Conservation (phyloP, 1,140 invertebrate genomes). For the Phenacoccus solenopsis region DNA sequence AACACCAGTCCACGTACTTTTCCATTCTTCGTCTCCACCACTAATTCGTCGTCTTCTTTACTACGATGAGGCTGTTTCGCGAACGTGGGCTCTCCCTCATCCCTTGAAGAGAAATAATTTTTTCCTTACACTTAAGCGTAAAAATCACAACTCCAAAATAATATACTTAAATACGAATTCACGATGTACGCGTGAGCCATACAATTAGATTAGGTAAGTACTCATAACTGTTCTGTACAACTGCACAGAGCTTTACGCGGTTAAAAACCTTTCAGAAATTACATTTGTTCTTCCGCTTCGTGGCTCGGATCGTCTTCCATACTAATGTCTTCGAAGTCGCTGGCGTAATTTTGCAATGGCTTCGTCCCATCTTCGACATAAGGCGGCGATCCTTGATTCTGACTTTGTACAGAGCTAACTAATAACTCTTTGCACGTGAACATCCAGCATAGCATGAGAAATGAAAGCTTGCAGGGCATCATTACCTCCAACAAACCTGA, state of each 20-base stretch:
- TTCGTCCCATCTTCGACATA: background rate
- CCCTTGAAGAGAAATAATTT: background rate
- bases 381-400: background rate
- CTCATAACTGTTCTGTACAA: too few species aligned
- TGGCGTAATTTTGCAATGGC: too few species aligned
- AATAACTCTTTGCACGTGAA: background rate
- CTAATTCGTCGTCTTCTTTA: constrained; percentile 43
- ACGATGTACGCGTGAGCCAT: too few species aligned
- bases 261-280: background rate
- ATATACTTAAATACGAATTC: too few species aligned
- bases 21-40: constrained; percentile 67
- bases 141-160: too few species aligned
- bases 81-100: background rate
- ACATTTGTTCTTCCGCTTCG: background rate
- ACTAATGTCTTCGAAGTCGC: background rate
- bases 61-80: background rate
- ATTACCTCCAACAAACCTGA: background rate
- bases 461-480: constrained; percentile 6
- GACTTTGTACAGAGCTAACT: background rate
- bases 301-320: background rate
- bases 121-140: too few species aligned
- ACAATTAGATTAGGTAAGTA: too few species aligned
- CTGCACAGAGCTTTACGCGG: background rate
- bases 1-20: constrained; percentile 61
- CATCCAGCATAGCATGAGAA: constrained; percentile 10